These are phyloP conservation scores for Bothrops jararaca DNA, from an alignment of 2,113 vertebrate species.

Conservation along the genomic window DNA sequence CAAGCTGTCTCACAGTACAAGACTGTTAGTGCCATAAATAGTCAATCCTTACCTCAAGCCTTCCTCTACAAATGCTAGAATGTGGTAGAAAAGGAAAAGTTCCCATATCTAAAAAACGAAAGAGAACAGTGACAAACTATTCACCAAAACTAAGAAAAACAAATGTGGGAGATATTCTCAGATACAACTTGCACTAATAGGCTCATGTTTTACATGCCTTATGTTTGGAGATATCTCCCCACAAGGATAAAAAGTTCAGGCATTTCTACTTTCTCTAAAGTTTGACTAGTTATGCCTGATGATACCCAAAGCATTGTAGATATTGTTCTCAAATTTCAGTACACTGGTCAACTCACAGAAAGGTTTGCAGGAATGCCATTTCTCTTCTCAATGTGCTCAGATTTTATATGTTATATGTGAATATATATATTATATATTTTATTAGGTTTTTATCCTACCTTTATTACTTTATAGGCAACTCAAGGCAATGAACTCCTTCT, in stretches of 20 bases:
- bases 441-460: background rate
- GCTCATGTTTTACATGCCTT: background rate
- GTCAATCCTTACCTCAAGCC: too few species aligned
- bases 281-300: background rate
- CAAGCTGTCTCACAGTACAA: background rate
- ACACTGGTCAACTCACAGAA: background rate
- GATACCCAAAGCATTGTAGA: background rate
- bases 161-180: background rate
- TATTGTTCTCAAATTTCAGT: background rate
- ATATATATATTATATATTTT: background rate
- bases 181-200: background rate
- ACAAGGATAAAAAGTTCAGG: background rate
- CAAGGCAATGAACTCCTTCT: background rate
- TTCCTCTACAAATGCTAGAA: background rate
- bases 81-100: background rate
- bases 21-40: background rate
- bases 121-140: background rate
- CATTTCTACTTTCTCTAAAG: background rate
- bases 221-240: background rate
- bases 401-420: background rate
- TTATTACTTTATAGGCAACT: background rate
- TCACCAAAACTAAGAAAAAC: background rate
- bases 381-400: background rate
- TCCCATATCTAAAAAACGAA: background rate
- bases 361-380: background rate